These are phyloP conservation scores for Dryomyza anilis DNA, from an alignment of 2,888 invertebrate genomes.

Conservation along the genomic window DNA sequence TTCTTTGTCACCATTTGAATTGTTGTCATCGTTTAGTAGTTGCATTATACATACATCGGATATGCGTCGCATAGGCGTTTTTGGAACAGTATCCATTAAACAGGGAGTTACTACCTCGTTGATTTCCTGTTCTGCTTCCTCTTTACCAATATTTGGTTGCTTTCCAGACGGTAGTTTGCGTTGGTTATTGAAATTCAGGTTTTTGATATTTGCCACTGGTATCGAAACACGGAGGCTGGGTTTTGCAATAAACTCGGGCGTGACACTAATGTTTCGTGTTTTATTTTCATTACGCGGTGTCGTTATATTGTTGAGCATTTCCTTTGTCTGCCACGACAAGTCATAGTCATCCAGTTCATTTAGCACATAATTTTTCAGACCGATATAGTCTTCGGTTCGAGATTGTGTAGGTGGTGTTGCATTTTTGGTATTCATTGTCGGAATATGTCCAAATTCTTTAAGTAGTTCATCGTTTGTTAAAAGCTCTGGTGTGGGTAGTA, in stretches of 20 bases:
- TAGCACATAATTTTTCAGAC: too few species aligned
- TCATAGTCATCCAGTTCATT: conserved; percentile 1
- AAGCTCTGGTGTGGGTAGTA: conserved; percentile 12
- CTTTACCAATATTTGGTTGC: neutral
- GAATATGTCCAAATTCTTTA: conserved; percentile 9
- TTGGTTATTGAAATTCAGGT: neutral
- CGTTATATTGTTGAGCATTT: neutral
- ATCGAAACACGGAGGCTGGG: neutral
- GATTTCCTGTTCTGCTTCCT: neutral
- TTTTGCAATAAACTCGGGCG: neutral
- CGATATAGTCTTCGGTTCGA: neutral
- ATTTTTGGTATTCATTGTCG: neutral
- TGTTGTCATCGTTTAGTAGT: neutral
- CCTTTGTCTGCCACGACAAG: conserved; percentile 1
- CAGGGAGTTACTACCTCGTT: neutral
- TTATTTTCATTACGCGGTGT: neutral
- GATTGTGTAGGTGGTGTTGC: neutral
- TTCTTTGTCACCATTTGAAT: too few species aligned
- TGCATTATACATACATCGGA: neutral
- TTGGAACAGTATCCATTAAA: neutral
- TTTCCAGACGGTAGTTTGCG: neutral
- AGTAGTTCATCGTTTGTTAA: conserved; percentile 6
- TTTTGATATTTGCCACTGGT: neutral
- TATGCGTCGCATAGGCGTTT: neutral
- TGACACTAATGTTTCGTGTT: too few species aligned